Evolutionary conservation across 2,113 vertebrate species (phyloP).

Genomic region (Laterallus jamaicensis): DNA sequence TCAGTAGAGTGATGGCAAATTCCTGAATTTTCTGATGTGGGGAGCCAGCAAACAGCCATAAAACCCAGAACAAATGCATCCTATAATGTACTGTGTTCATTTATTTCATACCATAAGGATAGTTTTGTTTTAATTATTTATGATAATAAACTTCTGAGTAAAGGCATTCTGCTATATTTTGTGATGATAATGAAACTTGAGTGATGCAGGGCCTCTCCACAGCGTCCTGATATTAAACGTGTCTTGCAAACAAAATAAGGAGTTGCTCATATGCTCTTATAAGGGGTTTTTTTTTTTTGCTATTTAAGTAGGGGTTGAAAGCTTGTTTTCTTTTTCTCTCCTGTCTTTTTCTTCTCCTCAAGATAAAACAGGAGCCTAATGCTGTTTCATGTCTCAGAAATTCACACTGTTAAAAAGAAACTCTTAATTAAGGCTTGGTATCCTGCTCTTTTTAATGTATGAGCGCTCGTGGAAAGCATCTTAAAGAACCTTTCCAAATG

Average conservation of each 20-base stretch:
- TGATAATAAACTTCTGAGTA: constrained; percentile 40
- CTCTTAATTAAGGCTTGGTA: constrained; percentile 21
- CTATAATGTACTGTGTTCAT: constrained; percentile 37
- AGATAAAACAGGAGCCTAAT: neutral
- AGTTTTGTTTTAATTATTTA: constrained; percentile 67
- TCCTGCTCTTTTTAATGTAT: neutral
- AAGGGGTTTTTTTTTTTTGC: neutral
- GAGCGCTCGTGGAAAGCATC: neutral
- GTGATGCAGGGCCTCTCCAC: neutral
- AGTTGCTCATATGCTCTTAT: neutral
- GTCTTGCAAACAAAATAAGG: constrained; percentile 19
- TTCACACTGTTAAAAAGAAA: neutral
- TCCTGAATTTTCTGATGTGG: constrained; percentile 30
- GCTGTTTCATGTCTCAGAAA: constrained; percentile 7
- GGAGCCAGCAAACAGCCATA: constrained; percentile 20
- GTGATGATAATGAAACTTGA: constrained; percentile 49
- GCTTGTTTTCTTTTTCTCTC: neutral
- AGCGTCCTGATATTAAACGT: constrained; percentile 2
- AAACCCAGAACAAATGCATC: neutral
- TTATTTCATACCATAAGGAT: constrained; percentile 43
- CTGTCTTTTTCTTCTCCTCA: neutral
- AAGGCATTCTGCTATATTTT: constrained; percentile 33
- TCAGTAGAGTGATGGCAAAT: constrained; percentile 16
- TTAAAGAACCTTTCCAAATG: neutral
- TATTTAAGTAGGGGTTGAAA: neutral